A percentile compares a stretch with the other conserved stretches of the same genome.
Evolutionary conservation across 1,140 invertebrate genomes (phyloP).

Genomic region (Leptopilina boulardi): DNA sequence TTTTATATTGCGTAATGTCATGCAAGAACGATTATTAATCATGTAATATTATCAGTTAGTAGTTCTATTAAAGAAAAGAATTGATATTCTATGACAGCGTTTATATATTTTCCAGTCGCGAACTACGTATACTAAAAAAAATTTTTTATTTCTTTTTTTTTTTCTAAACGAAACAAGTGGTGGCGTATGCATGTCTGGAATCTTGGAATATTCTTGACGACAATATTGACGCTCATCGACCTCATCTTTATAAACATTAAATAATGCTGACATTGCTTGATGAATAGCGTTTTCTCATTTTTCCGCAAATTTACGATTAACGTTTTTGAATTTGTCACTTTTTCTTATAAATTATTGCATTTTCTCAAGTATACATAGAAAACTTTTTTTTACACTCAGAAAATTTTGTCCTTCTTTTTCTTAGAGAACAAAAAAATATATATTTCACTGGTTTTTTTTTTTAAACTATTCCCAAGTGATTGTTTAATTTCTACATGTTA

Average conservation of each 20-base stretch:
- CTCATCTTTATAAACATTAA: not conserved
- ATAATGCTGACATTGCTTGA: not conserved
- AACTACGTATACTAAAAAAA: not conserved
- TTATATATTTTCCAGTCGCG: not conserved
- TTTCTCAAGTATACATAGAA: too few species aligned
- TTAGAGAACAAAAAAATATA: too few species aligned
- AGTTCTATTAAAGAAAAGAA: not conserved
- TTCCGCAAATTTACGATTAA: not conserved
- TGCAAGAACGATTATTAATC: not conserved
- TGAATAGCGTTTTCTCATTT: not conserved
- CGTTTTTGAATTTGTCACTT: not conserved
- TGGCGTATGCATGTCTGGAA: conserved; percentile 1
- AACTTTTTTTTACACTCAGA: too few species aligned
- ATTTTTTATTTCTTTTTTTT: not conserved
- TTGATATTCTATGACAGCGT: not conserved
- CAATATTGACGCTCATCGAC: not conserved
- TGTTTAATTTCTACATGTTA: not conserved
- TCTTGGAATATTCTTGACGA: not conserved
- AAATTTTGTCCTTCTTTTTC: too few species aligned
- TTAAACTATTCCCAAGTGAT: too few species aligned
- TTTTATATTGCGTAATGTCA: not conserved
- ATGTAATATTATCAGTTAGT: not conserved
- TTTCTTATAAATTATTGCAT: not conserved
- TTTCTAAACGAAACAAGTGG: not conserved
- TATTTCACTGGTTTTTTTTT: too few species aligned